Base-by-base conservation (phyloP, 2,113 vertebrate species). In the Pleuronectes platessa region DNA sequence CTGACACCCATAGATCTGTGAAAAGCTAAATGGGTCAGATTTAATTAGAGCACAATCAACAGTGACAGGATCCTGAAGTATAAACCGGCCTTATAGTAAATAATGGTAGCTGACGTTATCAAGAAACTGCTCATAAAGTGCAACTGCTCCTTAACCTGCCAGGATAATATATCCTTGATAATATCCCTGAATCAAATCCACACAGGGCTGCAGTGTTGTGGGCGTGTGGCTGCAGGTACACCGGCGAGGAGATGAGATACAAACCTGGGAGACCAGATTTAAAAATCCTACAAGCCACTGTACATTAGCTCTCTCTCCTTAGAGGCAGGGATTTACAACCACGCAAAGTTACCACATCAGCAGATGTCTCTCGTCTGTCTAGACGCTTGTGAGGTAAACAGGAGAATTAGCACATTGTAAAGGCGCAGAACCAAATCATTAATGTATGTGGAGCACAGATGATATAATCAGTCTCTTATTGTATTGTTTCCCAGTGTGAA, bases 131-230 rank as follows among this genome's bases (percentile, higher is more conserved):
- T 64, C 64, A 61, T 71, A 56, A 83, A 83, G 66, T 15, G 6
- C 74, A 61, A 74, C 31, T 66, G 31, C 61, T 63, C 27, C 56
- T 66, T 51, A 65, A 63, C 53, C 56, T 76, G 72, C 55, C 45
- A 64, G 58, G 53, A 35, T 70, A 70, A 79, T 51, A 18, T 18
- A 18, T 51, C 47, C 47, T 51, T 15, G 7, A 6, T 87, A 87
- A 90, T 81, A 87, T 24, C 84, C n/a, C 35, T 70, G 74, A 81
- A 73, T 87, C 75, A 68, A 61, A 86, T 74, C 81, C 74, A 70
- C 79, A 66, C 61, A 31, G 67, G 45, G 54, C 72, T 64, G 71
- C 27, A 3, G 23, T 68, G 63, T 66, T 71, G 81, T 80, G 73
- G 78, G 76, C 9, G 66, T 79, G 65, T 35, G 61, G 76, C 54